phyloP scores from a whole-genome alignment of 1,140 invertebrate genomes.

The Rhopalosiphum padi region DNA sequence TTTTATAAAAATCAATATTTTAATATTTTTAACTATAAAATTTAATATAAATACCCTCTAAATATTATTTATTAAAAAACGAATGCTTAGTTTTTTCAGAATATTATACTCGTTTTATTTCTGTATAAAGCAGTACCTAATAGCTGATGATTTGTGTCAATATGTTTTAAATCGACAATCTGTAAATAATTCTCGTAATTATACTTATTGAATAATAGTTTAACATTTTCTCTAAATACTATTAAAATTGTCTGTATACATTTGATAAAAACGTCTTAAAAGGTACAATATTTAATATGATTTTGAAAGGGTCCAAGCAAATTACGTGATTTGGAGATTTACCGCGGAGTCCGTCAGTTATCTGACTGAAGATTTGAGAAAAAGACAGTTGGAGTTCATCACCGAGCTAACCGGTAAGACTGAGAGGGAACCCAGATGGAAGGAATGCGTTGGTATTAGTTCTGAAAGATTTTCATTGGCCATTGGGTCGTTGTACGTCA shows the following conservation, averaged over 20 bases:
- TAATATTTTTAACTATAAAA: no score
- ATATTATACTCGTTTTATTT: no score
- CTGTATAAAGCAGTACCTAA: no score
- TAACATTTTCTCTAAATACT: not conserved
- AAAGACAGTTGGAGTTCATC: slow-evolving; percentile 75
- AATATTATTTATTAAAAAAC: no score
- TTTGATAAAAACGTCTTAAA: not conserved
- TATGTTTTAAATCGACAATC: not conserved
- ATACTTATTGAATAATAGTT: not conserved
- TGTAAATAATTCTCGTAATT: not conserved
- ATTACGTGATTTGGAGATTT: slow-evolving; percentile 85
- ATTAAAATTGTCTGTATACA: not conserved
- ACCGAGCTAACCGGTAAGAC: slow-evolving; percentile 78
- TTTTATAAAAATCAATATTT: no score
- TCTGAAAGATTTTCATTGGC: slow-evolving; percentile 76
- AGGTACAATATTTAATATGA: not conserved
- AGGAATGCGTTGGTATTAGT: slow-evolving; percentile 79
- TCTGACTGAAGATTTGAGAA: slow-evolving; percentile 75
- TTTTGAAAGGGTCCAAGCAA: slow-evolving; percentile 69
- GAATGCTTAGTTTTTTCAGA: no score
- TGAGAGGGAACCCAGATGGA: slow-evolving; percentile 81
- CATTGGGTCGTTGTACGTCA: slow-evolving; percentile 77
- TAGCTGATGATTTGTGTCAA: no score
- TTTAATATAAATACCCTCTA: no score
- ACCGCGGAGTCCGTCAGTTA: slow-evolving; percentile 78